These are phyloP conservation scores for Leptonema lineaticorne DNA, from an alignment of 1,140 invertebrate genomes.

Conservation along the genomic window DNA sequence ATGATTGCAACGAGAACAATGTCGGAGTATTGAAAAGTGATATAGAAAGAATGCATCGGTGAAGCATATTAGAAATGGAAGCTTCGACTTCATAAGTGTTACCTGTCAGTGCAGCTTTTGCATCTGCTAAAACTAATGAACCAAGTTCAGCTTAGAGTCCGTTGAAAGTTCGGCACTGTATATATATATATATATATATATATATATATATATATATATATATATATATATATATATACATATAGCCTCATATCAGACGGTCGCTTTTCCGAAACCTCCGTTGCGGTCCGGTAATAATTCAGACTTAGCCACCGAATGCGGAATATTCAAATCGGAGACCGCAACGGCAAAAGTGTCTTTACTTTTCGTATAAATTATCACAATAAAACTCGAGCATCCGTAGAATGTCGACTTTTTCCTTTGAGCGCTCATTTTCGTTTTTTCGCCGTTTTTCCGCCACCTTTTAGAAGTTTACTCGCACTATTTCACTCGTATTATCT, in stretches of 20 bases:
- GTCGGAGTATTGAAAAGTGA: no score
- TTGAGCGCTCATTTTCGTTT: neutral
- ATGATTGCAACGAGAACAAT: no score
- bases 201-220: no score
- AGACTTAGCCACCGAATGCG: slow-evolving; percentile 12
- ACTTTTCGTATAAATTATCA: slow-evolving; percentile 28
- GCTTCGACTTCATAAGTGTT: slow-evolving; percentile 29
- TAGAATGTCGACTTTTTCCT: neutral
- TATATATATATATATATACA: no score
- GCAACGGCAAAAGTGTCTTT: neutral
- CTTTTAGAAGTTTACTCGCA: no score
- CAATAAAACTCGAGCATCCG: slow-evolving; percentile 20
- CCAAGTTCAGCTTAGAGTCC: slow-evolving; percentile 5
- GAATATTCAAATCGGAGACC: slow-evolving; percentile 31
- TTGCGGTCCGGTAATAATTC: slow-evolving; percentile 18
- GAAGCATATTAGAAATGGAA: slow-evolving; percentile 10
- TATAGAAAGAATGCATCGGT: slow-evolving; percentile 7
- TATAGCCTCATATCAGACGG: no score
- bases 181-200: no score
- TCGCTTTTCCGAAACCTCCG: neutral
- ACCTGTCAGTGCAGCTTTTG: slow-evolving; percentile 31
- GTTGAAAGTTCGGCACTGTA: slow-evolving; percentile 10
- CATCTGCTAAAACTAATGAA: slow-evolving; percentile 22
- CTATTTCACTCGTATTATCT: no score
- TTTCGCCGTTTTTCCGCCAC: no score